phyloP scores from a whole-genome alignment of 2,113 vertebrate species.

The Gavialis gangeticus region DNA sequence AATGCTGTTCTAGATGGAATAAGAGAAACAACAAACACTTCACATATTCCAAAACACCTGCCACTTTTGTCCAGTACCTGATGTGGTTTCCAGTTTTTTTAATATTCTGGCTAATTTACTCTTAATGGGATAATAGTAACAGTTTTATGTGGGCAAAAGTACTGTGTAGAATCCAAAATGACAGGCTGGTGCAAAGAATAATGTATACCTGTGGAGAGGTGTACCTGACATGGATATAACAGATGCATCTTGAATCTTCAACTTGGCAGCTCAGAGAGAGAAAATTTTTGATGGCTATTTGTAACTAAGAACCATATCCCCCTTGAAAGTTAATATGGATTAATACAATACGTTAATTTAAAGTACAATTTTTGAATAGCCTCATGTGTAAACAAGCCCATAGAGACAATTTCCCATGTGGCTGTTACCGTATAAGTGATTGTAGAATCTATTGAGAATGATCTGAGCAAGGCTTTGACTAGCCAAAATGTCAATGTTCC shows the following conservation, averaged over 20 bases:
- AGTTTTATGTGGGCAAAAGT: neutral
- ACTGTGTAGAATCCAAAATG: slow-evolving; percentile 26
- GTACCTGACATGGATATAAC: neutral
- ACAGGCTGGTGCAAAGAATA: slow-evolving; percentile 39
- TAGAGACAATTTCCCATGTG: neutral
- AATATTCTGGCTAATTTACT: neutral
- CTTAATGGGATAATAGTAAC: slow-evolving; percentile 13
- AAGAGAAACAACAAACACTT: neutral
- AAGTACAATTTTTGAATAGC: slow-evolving; percentile 3
- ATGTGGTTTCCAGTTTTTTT: neutral
- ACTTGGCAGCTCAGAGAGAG: neutral
- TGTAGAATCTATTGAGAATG: neutral
- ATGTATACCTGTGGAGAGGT: neutral
- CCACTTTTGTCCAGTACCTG: neutral
- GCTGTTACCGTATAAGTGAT: no score
- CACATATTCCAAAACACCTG: neutral
- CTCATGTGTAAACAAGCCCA: neutral
- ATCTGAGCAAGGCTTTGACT: neutral
- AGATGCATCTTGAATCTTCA: slow-evolving; percentile 1
- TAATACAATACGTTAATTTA: slow-evolving; percentile 29
- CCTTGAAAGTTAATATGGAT: neutral
- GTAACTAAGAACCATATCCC: neutral
- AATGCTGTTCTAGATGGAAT: neutral
- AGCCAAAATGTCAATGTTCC: neutral
- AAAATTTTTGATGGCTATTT: neutral